These are phyloP conservation scores for Calcarius lapponicus DNA, from an alignment of 2,797 vertebrate genomes.

Conservation along the genomic window DNA sequence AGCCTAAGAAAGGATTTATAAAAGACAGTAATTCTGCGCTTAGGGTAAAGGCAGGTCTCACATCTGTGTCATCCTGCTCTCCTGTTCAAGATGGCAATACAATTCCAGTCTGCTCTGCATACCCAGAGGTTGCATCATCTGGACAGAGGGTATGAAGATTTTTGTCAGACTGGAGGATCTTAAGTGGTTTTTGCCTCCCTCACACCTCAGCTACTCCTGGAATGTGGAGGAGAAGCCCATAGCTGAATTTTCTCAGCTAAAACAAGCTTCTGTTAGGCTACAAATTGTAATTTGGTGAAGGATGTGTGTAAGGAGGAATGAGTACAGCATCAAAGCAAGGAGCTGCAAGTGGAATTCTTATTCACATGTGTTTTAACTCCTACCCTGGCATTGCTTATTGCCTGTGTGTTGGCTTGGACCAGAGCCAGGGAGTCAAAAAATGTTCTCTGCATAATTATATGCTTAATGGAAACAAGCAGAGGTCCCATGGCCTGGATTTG, in stretches of 20 bases:
- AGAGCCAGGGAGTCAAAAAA: conserved; percentile 8
- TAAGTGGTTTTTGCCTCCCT: neutral
- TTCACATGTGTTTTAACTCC: conserved; percentile 11
- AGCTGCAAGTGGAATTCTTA: neutral
- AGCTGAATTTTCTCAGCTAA: neutral
- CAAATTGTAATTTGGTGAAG: neutral
- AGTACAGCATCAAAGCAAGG: neutral
- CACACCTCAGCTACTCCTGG: neutral
- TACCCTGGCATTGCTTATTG: neutral
- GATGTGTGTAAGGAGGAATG: neutral
- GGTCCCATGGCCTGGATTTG: neutral
- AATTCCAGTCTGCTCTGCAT: neutral
- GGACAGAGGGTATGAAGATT: neutral
- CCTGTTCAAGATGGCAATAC: neutral
- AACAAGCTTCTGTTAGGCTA: neutral
- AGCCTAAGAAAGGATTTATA: neutral
- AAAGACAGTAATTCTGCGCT: neutral
- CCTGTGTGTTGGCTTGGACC: neutral
- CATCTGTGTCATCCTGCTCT: neutral
- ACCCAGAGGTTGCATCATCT: neutral
- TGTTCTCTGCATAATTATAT: neutral
- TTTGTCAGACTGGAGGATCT: neutral
- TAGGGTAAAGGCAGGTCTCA: neutral
- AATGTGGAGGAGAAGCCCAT: neutral
- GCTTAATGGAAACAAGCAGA: conserved; percentile 8